Base-by-base conservation (phyloP, 1,140 invertebrate genomes). In the Drosophila sulfurigaster region DNA sequence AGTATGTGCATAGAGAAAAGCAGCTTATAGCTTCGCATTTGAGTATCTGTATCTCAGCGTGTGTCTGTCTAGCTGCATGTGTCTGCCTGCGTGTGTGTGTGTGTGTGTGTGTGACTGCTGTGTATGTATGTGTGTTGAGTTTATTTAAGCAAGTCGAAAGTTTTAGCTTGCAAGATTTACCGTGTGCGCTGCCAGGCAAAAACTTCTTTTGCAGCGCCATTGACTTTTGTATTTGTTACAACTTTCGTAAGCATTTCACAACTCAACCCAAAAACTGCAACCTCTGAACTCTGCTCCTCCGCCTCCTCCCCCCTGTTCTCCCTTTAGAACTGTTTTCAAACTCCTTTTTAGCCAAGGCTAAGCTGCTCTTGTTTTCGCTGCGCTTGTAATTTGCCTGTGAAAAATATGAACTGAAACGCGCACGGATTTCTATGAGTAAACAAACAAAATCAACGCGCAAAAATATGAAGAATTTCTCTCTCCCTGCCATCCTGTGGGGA, bases 171-270 rank as follows among this genome's bases (percentile, higher is more conserved):
- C 59, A 89, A 89, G 86, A 89, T 89, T 89, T 85, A 89, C 83
- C 86, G 77, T 89, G 75, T 82, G 77, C 83, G 75, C 85, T 86
- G 78, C 80, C 82, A 86, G 82, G 78, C 79, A 66, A 85, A 89
- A 89, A 89, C 81, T 89, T 89, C 81, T 89, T 89, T 89, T 89
- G 86, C 85, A 89, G 85, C 85, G 79, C 85, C 85, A 88, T 89
- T 89, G 85, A 89, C 85, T 89, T 89, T 89, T 89, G 85, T 89
- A 88, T 89, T 88, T 88, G 85, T 88, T 89, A 81, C 85, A 89
- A 81, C 54, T 79, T 82, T 76, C 46, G 74, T 54, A 75, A 71
- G 73, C 73, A 75, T 65, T 75, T 75, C 73, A 75, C 67, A 75
- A 64, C 67, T 74, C 65, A 74, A 43, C 71, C 71, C 16, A 51